phyloP scores from a whole-genome alignment of 1,140 invertebrate genomes.

The Ostrea edulis region DNA sequence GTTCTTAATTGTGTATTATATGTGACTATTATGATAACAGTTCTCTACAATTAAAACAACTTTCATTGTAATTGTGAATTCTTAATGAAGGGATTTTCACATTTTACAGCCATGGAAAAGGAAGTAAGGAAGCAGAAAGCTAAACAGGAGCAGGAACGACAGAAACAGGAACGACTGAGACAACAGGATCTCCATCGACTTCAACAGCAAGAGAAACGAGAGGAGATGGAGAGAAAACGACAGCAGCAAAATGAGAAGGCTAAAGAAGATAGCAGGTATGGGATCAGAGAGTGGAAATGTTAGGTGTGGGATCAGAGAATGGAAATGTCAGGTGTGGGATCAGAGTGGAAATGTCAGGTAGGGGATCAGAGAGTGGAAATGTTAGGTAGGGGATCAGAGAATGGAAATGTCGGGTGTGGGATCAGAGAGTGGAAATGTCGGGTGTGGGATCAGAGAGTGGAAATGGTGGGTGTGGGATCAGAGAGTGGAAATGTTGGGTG shows the following conservation, averaged over 20 bases:
- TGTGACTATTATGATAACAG: no score
- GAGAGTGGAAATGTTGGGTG: neutral
- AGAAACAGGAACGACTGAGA: slow-evolving; percentile 12
- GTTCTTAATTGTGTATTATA: no score
- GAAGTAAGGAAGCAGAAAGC: slow-evolving; percentile 10
- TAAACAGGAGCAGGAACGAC: slow-evolving; percentile 16
- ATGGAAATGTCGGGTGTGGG: no score
- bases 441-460: no score
- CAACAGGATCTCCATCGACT: neutral
- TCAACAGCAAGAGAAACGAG: slow-evolving; percentile 24
- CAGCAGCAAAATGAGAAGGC: neutral
- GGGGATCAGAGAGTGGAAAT: neutral
- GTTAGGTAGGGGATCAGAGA: neutral
- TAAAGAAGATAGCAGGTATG: neutral
- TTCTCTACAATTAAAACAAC: no score
- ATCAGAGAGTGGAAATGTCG: no score
- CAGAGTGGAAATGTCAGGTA: neutral
- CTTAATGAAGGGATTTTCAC: neutral
- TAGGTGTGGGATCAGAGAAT: neutral
- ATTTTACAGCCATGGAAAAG: neutral
- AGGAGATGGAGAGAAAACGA: slow-evolving; percentile 38
- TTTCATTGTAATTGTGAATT: no score
- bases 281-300: neutral
- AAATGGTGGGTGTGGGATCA: neutral
- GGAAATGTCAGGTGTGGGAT: no score